These are phyloP conservation scores for Neomonachus schauinslandi DNA, from an alignment of 2,113 vertebrate genomes.

Conservation along the genomic window DNA sequence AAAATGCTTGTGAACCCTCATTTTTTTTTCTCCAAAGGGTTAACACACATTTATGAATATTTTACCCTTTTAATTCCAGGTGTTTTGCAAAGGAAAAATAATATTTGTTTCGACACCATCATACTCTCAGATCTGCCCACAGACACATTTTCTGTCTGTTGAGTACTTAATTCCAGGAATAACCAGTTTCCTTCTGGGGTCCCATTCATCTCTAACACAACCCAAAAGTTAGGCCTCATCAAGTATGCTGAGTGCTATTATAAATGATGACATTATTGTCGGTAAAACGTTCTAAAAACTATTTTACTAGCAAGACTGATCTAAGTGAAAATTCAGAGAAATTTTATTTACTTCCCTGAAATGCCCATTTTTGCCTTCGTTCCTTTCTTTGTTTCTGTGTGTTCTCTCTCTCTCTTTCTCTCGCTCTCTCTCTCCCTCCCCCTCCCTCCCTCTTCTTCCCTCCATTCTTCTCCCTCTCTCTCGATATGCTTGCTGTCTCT, in stretches of 20 bases:
- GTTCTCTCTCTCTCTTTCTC: background rate
- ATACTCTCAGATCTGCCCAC: background rate
- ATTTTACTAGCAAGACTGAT: constrained; percentile 1
- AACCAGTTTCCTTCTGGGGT: background rate
- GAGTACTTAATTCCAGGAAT: constrained; percentile 25
- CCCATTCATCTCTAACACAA: background rate
- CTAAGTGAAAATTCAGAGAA: background rate
- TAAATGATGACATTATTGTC: background rate
- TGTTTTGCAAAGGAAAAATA: background rate
- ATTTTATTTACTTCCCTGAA: background rate
- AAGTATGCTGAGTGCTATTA: background rate
- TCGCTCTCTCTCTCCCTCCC: background rate
- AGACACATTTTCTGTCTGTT: background rate
- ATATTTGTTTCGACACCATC: background rate
- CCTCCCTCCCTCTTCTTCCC: background rate
- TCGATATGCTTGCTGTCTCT: background rate
- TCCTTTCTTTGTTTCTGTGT: background rate
- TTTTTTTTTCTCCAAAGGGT: background rate
- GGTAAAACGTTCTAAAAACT: background rate
- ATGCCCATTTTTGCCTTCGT: background rate
- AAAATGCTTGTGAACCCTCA: background rate
- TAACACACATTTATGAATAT: constrained; percentile 47
- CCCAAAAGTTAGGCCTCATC: background rate
- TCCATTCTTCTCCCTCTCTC: background rate
- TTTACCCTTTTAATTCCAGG: background rate